Percentiles rank a stretch among this genome's conserved stretches.
Evolutionary conservation across 2,888 invertebrate genomes (phyloP).

Genomic region (Corythucha ciliata): DNA sequence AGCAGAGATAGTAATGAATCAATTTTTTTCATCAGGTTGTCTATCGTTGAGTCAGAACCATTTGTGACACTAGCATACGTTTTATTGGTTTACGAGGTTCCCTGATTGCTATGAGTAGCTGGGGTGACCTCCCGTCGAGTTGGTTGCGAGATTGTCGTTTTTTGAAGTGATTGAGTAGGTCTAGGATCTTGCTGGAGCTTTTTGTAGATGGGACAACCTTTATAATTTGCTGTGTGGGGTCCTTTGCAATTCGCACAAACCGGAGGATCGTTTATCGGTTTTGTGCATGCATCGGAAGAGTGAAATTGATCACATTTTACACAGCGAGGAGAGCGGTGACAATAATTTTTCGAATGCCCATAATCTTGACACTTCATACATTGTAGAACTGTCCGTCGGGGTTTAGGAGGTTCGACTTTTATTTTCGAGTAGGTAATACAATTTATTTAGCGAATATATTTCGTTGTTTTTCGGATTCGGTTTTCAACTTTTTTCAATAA

Average conservation of each 20-base stretch:
- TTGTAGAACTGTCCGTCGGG: not conserved
- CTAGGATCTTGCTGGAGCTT: too few relatives aligned
- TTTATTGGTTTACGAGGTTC: too few relatives aligned
- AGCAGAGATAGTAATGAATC: constrained; percentile 7
- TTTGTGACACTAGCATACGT: too few relatives aligned
- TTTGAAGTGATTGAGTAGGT: not conserved
- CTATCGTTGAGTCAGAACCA: too few relatives aligned
- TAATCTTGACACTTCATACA: not conserved
- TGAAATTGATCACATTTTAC: not conserved
- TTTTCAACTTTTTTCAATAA: too few relatives aligned
- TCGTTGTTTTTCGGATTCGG: not conserved
- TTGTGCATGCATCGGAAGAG: not conserved
- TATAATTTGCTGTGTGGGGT: not conserved
- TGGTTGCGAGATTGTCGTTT: too few relatives aligned
- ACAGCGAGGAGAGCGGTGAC: not conserved
- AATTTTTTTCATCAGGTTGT: too few relatives aligned
- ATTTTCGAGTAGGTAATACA: not conserved
- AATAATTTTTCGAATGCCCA: not conserved
- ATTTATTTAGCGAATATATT: not conserved
- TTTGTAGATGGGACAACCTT: not conserved
- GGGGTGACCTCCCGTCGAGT: too few relatives aligned
- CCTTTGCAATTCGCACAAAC: not conserved
- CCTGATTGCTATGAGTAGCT: too few relatives aligned
- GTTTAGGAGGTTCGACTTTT: not conserved
- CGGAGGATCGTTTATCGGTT: not conserved